Base-by-base conservation (phyloP, 2,113 vertebrate species). In the Cyanoramphus novaezelandiae region DNA sequence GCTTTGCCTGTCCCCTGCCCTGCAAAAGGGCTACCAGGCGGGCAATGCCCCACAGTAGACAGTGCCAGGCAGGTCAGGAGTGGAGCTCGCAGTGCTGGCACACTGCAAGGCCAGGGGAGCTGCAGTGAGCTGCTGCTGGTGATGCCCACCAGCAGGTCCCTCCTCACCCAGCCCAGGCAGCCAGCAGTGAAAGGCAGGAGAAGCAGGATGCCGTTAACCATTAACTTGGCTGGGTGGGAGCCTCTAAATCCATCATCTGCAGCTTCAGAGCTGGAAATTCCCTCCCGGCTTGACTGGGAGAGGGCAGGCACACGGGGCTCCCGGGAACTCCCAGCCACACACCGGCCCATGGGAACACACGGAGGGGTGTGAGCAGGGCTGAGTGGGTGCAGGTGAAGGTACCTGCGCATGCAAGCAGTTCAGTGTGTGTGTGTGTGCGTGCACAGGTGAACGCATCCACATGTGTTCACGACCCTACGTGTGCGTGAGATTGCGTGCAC, bases 91-190 rank as follows among this genome's bases (percentile, higher is more conserved):
- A 15, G 37, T 3, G 7, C 60, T 41, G 74, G 41, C 50, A 74
- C 3, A 4, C 25, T 62, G 28, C 47, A 50, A 53, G 33, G 63
- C 44, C 7, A 44, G 20, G n/a, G 29, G 35, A 37, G 43, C 10
- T 17, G 76, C 71, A 20, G 8, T 1, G 7, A 24, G 7, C 14
- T 53, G 67, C 18, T 49, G 67, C 55, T 69, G n/a, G 23, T 15
- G 52, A 53, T 63, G 27, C 12, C 62, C 63, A 55, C 20, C 14
- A 19, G 35, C 0, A 2, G 10, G 50, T 33, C 31, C 44, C 39
- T 65, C 52, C 37, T 64, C 0, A 0, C 21, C 19, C 0, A 0
- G 4, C 6, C 12, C 10, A 39, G 46, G n/a, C 41, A 44, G 47
- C 55, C 52, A 57, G n/a, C 0, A 4, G n/a, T 49, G 52, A 88